These are phyloP conservation scores for Tryphoninae sp. DNA, from an alignment of 2,888 invertebrate genomes.

Conservation along the genomic window DNA sequence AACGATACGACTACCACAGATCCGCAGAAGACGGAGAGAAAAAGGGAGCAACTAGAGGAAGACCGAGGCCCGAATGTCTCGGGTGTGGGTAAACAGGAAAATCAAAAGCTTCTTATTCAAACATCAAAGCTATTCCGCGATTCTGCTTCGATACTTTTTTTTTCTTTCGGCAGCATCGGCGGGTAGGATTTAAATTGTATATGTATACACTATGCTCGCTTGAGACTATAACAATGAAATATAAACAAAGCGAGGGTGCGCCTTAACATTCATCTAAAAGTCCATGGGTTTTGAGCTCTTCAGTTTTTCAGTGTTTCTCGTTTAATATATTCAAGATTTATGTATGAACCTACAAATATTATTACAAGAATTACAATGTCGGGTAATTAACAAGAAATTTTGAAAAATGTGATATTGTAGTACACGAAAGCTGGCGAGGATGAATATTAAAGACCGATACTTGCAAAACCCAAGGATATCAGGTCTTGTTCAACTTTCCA, in stretches of 20 bases:
- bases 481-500: slow-evolving; percentile 18
- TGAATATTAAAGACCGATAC: slow-evolving; percentile 29
- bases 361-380: too few relatives aligned
- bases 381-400: too few relatives aligned
- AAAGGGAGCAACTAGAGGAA: background rate
- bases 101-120: slow-evolving; percentile 27
- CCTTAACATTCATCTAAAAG: slow-evolving; percentile 39
- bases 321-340: background rate
- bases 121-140: background rate
- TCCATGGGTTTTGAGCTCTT: background rate
- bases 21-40: background rate
- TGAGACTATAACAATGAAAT: slow-evolving; percentile 23
- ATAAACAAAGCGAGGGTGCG: background rate
- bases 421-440: background rate
- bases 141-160: background rate
- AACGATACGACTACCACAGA: background rate
- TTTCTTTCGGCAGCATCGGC: too few relatives aligned
- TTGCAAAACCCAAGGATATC: slow-evolving; percentile 19
- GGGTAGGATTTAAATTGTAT: background rate
- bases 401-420: background rate
- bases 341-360: background rate
- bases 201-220: background rate
- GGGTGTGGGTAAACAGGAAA: background rate
- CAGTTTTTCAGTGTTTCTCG: background rate
- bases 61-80: background rate